Evolutionary conservation across 37 sponge, comb jelly and placozoan species (phyloP), one percentile per base, ranked within the genome.

Genomic region (Petrosia ficiformis): DNA sequence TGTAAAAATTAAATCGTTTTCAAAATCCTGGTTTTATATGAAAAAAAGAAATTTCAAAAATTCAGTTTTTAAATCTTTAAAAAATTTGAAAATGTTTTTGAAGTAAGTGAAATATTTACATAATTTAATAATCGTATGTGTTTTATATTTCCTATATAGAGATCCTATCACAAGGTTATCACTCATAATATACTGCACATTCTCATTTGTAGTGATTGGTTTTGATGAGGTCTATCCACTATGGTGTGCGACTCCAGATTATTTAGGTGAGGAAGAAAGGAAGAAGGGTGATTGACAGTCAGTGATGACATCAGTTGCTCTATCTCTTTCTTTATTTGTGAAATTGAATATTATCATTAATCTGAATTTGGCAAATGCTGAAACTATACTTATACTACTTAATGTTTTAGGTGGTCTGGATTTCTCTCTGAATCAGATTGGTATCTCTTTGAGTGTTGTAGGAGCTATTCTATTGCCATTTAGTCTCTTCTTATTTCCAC

Each of bases 151-250:
- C 1, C 41, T 44, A 60, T 42, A 0, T 70, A 90, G 90, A 26
- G 77, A 65, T 59, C 57, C 61, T 19, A 54, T 16, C 8, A 67
- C 82, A 59, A 28, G 72, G 2, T 44, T 57, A 5, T 16, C 77
- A n/a, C 30, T 85, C 4, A 4, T 82, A 21, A 67, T 81, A 35
- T 90, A 85, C 41, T 67, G 70, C 37, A 54, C 39, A 4, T 90
- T 78, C 44, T 81, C 91, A 14, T 85, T 82, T 77, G 91, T 75
- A 22, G 68, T 90, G 39, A 85, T 85, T 58, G 91, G 91, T 21
- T 85, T 76, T 42, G 79, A 90, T 34, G 91, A 90, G 64, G 39
- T 85, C 52, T 90, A 61, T 65, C 68, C 91, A 22, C 54, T 90
- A 16, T 90, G 81, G 81, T 65, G 71, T 32, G 41, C 63, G 16